These are phyloP conservation scores for Forbesichthys papilliferus DNA, from an alignment of 2,113 vertebrate genomes.

Conservation along the genomic window DNA sequence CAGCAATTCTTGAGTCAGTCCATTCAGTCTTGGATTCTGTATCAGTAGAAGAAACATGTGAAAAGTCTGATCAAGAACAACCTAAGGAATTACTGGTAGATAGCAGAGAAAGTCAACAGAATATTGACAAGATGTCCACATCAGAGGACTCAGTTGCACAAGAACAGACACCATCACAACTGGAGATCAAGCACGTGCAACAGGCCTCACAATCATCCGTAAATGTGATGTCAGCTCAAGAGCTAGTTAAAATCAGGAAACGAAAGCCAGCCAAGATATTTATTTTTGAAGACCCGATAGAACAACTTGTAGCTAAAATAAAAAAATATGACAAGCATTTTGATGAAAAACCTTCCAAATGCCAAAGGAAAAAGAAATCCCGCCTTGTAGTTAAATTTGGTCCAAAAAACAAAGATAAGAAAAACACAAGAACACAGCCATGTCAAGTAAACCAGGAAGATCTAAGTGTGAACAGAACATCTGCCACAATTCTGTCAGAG, in stretches of 20 bases:
- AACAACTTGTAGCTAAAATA: slow-evolving; percentile 47
- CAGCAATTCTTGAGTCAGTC: slow-evolving; percentile 16
- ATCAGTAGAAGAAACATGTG: slow-evolving; percentile 4
- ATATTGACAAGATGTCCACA: slow-evolving; percentile 9
- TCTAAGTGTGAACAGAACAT: slow-evolving; percentile 7
- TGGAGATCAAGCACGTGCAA: slow-evolving; percentile 21
- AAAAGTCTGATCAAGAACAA: slow-evolving; percentile 7
- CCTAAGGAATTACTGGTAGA: slow-evolving; percentile 23
- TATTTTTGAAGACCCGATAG: slow-evolving; percentile 60
- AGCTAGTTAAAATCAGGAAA: slow-evolving; percentile 70
- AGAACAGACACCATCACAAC: slow-evolving; percentile 23
- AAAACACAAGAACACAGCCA: slow-evolving; percentile 53
- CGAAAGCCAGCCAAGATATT: slow-evolving; percentile 58
- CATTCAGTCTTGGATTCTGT: slow-evolving; percentile 6
- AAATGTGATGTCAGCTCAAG: slow-evolving; percentile 70
- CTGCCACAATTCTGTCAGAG: slow-evolving; percentile 10
- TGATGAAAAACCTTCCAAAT: slow-evolving; percentile 54
- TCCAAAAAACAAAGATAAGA: slow-evolving; percentile 64
- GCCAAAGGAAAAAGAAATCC: slow-evolving; percentile 58
- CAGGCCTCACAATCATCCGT: slow-evolving; percentile 45
- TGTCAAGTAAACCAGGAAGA: slow-evolving; percentile 36
- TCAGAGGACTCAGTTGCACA: not conserved
- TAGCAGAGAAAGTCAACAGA: not conserved
- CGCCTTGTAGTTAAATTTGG: slow-evolving; percentile 69
- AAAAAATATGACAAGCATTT: slow-evolving; percentile 49